Percentiles rank a stretch among this genome's conserved stretches.
These are phyloP conservation scores for Gastrophysa polygoni DNA, from an alignment of 2,888 invertebrate species.

Conservation along the genomic window DNA sequence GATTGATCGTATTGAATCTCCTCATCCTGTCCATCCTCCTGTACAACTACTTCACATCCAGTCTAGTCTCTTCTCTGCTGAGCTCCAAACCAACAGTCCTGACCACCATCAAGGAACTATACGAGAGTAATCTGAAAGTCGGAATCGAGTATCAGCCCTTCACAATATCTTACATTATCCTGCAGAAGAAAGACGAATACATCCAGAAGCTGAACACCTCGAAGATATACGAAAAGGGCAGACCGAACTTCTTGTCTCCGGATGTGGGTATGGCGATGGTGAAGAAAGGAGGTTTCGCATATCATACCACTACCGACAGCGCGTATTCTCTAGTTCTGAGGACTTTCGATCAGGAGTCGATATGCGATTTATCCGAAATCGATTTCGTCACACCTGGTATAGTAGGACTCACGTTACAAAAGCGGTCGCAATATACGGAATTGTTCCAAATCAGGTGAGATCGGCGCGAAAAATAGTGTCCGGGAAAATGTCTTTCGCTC, in stretches of 20 bases:
- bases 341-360: conserved; percentile 57
- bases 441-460: conserved; percentile 47
- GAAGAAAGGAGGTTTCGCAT: conserved; percentile 61
- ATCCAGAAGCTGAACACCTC: conserved; percentile 41
- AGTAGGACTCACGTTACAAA: conserved; percentile 55
- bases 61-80: conserved; percentile 64
- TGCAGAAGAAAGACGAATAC: conserved; percentile 38
- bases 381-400: conserved; percentile 46
- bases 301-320: conserved; percentile 59
- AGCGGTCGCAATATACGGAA: conserved; percentile 53
- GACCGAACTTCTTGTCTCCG: conserved; percentile 34
- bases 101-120: conserved; percentile 60
- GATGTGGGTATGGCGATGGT: conserved; percentile 56
- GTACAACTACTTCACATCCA: conserved; percentile 67
- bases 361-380: conserved; percentile 59
- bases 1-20: conserved; percentile 47
- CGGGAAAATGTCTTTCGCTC: too few species aligned
- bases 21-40: conserved; percentile 56
- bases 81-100: conserved; percentile 62
- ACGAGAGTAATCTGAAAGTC: conserved; percentile 60
- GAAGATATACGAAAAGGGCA: conserved; percentile 37
- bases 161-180: conserved; percentile 52
- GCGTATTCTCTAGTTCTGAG: conserved; percentile 55
- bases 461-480: too few species aligned
- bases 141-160: conserved; percentile 62